Percentiles rank a stretch among this genome's conserved stretches.
Evolutionary conservation across 2,113 vertebrate genomes (phyloP).

Genomic region (Plecturocebus donacophilus): DNA sequence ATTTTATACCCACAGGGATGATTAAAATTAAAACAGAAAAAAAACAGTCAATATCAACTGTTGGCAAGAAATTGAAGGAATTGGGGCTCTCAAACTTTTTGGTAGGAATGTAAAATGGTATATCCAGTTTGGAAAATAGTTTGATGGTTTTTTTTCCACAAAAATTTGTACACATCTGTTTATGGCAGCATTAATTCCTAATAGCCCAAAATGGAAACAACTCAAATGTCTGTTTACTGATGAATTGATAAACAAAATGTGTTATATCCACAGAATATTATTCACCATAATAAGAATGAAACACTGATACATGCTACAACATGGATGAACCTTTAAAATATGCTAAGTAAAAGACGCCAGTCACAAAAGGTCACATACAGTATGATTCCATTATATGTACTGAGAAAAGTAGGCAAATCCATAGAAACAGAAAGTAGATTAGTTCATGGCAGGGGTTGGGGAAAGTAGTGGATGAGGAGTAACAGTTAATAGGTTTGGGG

Average conservation of each 20-base stretch:
- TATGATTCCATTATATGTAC: not conserved
- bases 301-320: not conserved
- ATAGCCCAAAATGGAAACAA: not conserved
- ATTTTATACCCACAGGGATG: not conserved
- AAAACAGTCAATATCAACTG: not conserved
- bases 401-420: not conserved
- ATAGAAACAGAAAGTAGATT: not conserved
- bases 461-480: not conserved
- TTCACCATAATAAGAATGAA: not conserved
- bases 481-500: not conserved
- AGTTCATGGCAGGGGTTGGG: not conserved
- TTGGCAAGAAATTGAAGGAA: not conserved
- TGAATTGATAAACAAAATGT: not conserved
- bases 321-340: not conserved
- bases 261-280: not conserved
- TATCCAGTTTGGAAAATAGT: not conserved
- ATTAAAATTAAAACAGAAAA: not conserved
- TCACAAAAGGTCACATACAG: not conserved
- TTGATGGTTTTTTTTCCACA: not conserved
- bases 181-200: not conserved
- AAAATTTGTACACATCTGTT: not conserved
- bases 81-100: not conserved
- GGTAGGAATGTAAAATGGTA: not conserved
- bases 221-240: not conserved
- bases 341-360: not conserved